Conservation (phyloP, 2,797 vertebrate species). For the Helicolenus hilgendorfi region DNA sequence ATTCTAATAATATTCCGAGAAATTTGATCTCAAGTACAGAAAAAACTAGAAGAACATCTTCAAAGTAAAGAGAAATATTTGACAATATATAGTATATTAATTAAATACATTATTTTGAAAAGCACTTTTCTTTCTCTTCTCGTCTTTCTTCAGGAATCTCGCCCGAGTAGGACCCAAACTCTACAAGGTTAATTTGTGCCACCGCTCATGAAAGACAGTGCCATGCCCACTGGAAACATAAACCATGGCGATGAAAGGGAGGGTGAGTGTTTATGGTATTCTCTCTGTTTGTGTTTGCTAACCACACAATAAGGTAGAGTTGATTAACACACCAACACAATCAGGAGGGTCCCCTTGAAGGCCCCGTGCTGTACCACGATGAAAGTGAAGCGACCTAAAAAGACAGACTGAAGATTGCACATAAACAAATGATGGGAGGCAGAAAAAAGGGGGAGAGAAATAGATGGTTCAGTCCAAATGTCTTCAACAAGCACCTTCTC, state of each 20-base stretch:
- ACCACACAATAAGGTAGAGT: constrained; percentile 62
- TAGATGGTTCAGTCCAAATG: not conserved
- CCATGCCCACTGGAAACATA: constrained; percentile 31
- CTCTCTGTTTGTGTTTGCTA: constrained; percentile 60
- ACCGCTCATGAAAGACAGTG: constrained; percentile 3
- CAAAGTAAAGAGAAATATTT: not conserved
- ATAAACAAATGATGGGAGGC: constrained; percentile 42
- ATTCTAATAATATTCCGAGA: constrained; percentile 7
- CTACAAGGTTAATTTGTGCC: constrained; percentile 5
- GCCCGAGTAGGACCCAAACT: constrained; percentile 1
- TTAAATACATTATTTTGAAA: not conserved
- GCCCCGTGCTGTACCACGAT: constrained; percentile 19
- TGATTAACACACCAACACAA: constrained; percentile 67
- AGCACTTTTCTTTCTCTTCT: not conserved
- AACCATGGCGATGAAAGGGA: constrained; percentile 31
- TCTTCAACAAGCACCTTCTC: not conserved
- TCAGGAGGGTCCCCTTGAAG: constrained; percentile 42
- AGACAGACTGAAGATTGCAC: constrained; percentile 18
- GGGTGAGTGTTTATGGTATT: constrained; percentile 58
- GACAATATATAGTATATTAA: not conserved
- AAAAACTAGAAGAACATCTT: not conserved
- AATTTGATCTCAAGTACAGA: not conserved
- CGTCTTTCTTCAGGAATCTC: not conserved
- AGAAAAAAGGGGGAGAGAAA: not conserved
- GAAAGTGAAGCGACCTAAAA: constrained; percentile 16